Conservation (phyloP, 2,113 vertebrate genomes). For the Natator depressus region DNA sequence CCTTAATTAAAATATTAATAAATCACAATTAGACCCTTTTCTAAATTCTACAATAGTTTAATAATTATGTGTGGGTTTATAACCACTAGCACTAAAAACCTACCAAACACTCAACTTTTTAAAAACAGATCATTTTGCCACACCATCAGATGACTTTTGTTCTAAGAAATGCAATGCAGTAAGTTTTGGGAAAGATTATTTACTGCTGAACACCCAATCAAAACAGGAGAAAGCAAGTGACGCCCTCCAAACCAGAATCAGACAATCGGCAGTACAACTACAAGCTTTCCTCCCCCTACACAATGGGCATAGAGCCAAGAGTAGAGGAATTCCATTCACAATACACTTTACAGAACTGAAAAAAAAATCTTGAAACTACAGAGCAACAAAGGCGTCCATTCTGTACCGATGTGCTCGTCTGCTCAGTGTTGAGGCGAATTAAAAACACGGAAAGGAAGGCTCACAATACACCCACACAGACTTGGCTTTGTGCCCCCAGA, state of each 20-base stretch:
- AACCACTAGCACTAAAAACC: too few species aligned
- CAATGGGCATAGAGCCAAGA: neutral
- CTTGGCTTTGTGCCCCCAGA: neutral
- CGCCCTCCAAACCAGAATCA: neutral
- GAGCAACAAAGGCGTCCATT: neutral
- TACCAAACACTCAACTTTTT: neutral
- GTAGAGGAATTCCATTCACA: conserved; percentile 13
- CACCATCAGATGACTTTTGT: neutral
- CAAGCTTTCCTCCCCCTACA: conserved; percentile 10
- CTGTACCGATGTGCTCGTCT: neutral
- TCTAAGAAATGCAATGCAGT: neutral
- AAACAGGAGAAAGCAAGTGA: neutral
- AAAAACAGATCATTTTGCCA: neutral
- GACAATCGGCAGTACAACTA: neutral
- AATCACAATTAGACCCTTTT: neutral
- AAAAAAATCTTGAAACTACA: neutral
- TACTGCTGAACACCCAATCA: neutral
- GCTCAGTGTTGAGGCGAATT: neutral
- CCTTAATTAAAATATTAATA: neutral
- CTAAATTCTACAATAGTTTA: neutral
- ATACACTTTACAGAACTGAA: conserved; percentile 9
- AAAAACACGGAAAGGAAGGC: neutral
- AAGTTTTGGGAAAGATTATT: neutral
- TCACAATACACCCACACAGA: neutral
- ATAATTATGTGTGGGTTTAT: too few species aligned